phyloP scores from a whole-genome alignment of 1,140 invertebrate genomes.

The Bombus breviceps region DNA sequence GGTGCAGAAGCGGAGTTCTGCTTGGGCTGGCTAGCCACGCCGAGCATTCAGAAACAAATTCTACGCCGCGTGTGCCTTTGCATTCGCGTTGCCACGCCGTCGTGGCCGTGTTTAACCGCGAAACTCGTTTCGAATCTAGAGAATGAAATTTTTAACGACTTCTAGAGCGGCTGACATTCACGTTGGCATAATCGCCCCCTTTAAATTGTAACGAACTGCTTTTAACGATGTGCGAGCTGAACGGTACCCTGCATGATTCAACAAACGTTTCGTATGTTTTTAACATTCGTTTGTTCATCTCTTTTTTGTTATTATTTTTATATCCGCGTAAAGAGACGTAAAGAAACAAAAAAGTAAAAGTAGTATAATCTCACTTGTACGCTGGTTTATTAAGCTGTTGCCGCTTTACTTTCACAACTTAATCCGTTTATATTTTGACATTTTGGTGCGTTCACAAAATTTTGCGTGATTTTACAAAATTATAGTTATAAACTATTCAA shows the following conservation, averaged over 20 bases:
- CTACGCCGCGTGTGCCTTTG: background rate
- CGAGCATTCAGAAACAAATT: slow-evolving; percentile 37
- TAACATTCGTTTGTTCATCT: background rate
- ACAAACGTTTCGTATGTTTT: background rate
- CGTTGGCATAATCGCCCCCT: slow-evolving; percentile 1
- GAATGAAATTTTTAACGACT: slow-evolving; percentile 44
- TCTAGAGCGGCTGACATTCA: slow-evolving; percentile 10
- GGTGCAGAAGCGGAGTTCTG: background rate
- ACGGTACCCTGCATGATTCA: background rate
- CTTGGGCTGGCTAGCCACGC: background rate
- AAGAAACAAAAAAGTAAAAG: too few species aligned
- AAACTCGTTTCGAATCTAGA: background rate
- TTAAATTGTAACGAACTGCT: slow-evolving; percentile 28
- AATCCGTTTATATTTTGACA: background rate
- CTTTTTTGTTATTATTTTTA: background rate
- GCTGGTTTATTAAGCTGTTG: too few species aligned
- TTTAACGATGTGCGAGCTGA: background rate
- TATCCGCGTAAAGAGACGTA: background rate
- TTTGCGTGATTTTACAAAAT: background rate
- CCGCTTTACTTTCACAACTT: background rate
- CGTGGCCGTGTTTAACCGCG: slow-evolving; percentile 16
- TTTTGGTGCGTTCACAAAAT: background rate
- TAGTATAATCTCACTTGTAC: background rate
- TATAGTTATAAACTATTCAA: background rate
- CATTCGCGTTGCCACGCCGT: background rate